Percentiles rank a stretch among this genome's conserved stretches.
phyloP scores from a whole-genome alignment of 2,797 vertebrate species.

The Crax fasciolata region DNA sequence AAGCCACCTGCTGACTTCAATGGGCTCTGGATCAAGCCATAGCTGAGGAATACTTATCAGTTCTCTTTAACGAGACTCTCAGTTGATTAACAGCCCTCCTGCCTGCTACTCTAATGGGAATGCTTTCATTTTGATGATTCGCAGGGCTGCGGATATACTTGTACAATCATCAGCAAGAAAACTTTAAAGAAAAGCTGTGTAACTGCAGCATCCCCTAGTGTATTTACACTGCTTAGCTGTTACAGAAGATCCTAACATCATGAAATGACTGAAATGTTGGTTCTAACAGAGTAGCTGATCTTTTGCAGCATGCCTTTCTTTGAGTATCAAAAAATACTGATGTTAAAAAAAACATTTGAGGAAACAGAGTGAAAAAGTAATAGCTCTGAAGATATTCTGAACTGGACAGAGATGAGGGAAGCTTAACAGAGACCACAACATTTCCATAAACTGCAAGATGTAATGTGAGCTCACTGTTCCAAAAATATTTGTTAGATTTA shows the following conservation, averaged over 20 bases:
- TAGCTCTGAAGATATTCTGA: not conserved
- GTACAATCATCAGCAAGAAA: not conserved
- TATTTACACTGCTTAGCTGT: not conserved
- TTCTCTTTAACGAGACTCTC: not conserved
- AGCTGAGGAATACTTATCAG: not conserved
- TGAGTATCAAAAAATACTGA: not conserved
- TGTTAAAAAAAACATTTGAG: not conserved
- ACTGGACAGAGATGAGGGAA: not conserved
- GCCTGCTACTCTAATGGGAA: not conserved
- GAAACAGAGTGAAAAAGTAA: not conserved
- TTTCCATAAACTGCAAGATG: not conserved
- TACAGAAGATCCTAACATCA: not conserved
- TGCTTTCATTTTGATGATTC: not conserved
- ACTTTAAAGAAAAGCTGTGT: not conserved
- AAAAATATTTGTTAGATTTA: not conserved
- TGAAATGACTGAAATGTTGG: not conserved
- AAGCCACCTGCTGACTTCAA: not conserved
- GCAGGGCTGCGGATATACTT: not conserved
- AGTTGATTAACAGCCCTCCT: not conserved
- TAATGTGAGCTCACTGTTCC: not conserved
- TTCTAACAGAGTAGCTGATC: not conserved
- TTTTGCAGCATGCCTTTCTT: not conserved
- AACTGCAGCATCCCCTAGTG: not conserved
- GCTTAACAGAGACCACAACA: not conserved
- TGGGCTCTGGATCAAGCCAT: not conserved